phyloP scores from a whole-genome alignment of 2,797 vertebrate species.

The Hoplostethus atlanticus region DNA sequence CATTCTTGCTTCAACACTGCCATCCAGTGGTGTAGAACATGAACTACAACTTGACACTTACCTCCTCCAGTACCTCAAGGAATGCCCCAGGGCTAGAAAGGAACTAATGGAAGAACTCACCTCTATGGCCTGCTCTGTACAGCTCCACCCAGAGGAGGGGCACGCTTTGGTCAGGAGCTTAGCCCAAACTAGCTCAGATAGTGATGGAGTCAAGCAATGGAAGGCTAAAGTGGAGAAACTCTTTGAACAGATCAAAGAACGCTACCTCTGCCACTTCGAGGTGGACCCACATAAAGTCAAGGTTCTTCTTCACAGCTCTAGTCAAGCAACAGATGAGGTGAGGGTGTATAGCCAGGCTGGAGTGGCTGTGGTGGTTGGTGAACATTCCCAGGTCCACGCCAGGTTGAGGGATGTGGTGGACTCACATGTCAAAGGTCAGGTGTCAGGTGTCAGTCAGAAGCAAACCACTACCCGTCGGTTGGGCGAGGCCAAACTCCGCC shows the following conservation, averaged over 20 bases:
- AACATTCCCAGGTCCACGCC: conserved; percentile 34
- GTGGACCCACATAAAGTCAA: conserved; percentile 44
- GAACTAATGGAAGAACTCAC: conserved; percentile 38
- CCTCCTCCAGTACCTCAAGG: conserved; percentile 48
- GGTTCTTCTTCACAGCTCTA: conserved; percentile 39
- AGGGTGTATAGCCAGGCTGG: conserved; percentile 54
- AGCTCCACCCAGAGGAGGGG: conserved; percentile 49
- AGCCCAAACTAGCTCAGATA: neutral
- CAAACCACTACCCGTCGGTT: conserved; percentile 34
- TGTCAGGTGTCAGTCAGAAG: neutral
- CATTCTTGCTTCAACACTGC: neutral
- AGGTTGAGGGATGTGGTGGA: conserved; percentile 28
- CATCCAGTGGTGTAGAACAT: conserved; percentile 24
- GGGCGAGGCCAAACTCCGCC: conserved; percentile 52
- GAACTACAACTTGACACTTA: conserved; percentile 32
- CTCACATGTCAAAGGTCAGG: neutral
- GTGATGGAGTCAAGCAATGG: conserved; percentile 29
- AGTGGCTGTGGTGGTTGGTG: conserved; percentile 65
- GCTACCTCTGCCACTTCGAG: conserved; percentile 61
- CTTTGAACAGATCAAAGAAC: conserved; percentile 41
- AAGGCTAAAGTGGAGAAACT: conserved; percentile 39
- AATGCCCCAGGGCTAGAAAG: conserved; percentile 31
- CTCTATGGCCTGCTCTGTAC: conserved; percentile 39
- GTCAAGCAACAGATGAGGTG: conserved; percentile 34
- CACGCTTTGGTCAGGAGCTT: conserved; percentile 32